These are phyloP conservation scores for Crotalus tigris DNA, from an alignment of 2,113 vertebrate species.

Conservation along the genomic window DNA sequence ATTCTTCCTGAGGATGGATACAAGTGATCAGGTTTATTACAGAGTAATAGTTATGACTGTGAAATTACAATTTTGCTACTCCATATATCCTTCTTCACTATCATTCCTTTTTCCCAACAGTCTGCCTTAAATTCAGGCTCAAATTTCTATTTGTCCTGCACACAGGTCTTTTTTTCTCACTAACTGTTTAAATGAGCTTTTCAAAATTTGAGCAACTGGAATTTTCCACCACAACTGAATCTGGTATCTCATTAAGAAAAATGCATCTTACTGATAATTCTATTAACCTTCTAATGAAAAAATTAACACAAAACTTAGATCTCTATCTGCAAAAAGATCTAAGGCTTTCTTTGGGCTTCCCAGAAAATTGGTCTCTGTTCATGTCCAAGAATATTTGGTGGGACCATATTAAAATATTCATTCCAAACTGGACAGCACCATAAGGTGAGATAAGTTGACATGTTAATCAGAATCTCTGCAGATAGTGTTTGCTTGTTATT, in stretches of 20 bases:
- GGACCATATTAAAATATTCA: not conserved
- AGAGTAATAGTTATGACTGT: constrained; percentile 27
- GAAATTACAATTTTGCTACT: constrained; percentile 30
- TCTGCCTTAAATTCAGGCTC: constrained; percentile 32
- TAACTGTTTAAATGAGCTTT: constrained; percentile 35
- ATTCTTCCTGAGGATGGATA: constrained; percentile 32
- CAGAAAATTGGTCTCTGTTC: not conserved
- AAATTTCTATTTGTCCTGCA: constrained; percentile 25
- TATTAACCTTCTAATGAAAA: not conserved
- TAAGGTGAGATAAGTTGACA: not conserved
- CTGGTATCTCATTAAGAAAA: not conserved
- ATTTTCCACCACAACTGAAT: constrained; percentile 21
- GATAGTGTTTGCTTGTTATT: not conserved
- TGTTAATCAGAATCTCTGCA: not conserved
- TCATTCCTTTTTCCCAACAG: constrained; percentile 10
- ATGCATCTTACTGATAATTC: not conserved
- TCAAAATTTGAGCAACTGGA: constrained; percentile 35
- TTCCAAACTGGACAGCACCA: not conserved
- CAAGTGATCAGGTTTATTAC: constrained; percentile 45
- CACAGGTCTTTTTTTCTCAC: not conserved
- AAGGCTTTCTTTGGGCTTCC: not conserved
- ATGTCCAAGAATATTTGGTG: not conserved
- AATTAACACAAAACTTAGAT: not conserved
- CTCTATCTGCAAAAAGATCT: not conserved
- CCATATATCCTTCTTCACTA: constrained; percentile 41